Base-by-base conservation (phyloP, 2,113 vertebrate species). In the Heteronetta atricapilla region DNA sequence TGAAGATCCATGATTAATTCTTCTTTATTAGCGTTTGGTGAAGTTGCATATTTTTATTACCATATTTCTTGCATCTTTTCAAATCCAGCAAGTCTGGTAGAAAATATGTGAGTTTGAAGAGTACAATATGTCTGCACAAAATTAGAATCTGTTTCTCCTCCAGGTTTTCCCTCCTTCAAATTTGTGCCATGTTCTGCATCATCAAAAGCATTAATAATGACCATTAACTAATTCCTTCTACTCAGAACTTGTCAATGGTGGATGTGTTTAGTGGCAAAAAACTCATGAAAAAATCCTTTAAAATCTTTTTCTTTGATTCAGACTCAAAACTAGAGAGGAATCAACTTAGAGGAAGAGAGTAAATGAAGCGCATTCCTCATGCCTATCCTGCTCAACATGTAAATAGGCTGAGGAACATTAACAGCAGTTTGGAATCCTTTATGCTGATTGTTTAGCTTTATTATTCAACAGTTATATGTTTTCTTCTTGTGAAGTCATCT, bases 1-100 rank as follows among this genome's bases (percentile, higher is more conserved):
- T 97, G 82, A 94, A 97, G 95, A 96, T 96, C 95, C 96, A 89
- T 88, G 3, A 97, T 96, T 96, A 95, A 66, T 79, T 97, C 73
- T 95, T 96, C 82, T 74, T 94, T 81, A 63, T 89, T 94, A 89
- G 86, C 92, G 60, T 94, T 68, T 75, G 59, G 20, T 96, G 85
- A 92, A 97, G 69, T 84, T 77, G 26, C 81, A 92, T 96, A 89
- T 86, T 96, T 95, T 96, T 89, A 80, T 90, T 94, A 91, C 93
- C 95, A 77, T 82, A 94, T 95, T 91, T 91, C 94, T 92, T 36
- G 22, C 60, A 74, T 90, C 81, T 96, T 96, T 95, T 97, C 80
- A 94, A 95, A 95, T 96, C 69, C 92, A 96, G 86, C 50, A 87
- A 94, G 23, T 86, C 72, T 90, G 46, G 80, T 95, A 86, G 94